Evolutionary conservation across 2,797 vertebrate species (phyloP).

Genomic region (Nannoperca obscura): DNA sequence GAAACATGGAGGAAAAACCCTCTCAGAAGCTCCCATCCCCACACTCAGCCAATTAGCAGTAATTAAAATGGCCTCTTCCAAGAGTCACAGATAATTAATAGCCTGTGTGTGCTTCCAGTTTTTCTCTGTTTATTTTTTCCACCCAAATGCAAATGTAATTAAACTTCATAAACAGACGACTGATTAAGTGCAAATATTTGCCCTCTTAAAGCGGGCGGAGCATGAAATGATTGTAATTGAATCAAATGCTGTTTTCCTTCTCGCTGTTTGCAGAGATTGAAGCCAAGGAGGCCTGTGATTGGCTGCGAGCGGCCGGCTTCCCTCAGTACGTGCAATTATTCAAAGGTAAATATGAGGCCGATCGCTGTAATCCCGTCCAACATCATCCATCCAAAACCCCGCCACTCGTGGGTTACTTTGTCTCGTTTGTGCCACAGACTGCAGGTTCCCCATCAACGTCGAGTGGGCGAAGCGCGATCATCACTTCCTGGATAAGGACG

Average conservation of each 20-base stretch:
- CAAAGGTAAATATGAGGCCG: constrained; percentile 83
- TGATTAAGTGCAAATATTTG: constrained; percentile 77
- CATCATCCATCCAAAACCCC: no score
- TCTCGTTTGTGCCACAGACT: constrained; percentile 79
- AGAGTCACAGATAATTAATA: constrained; percentile 60
- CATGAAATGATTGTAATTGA: constrained; percentile 63
- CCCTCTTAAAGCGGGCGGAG: constrained; percentile 54
- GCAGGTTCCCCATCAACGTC: constrained; percentile 88
- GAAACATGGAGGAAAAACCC: constrained; percentile 15
- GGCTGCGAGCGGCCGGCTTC: constrained; percentile 91
- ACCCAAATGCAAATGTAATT: constrained; percentile 67
- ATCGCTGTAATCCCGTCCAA: no score
- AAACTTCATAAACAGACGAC: constrained; percentile 71
- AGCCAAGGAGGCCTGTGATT: constrained; percentile 91
- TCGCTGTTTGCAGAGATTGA: constrained; percentile 88
- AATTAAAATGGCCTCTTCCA: constrained; percentile 64
- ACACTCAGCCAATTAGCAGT: constrained; percentile 66
- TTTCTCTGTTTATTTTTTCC: constrained; percentile 38
- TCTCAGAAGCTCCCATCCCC: constrained; percentile 31
- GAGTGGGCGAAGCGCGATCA: constrained; percentile 89
- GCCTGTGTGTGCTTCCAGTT: constrained; percentile 40
- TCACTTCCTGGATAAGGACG: constrained; percentile 90
- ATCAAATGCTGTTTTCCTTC: constrained; percentile 57
- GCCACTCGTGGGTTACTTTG: no score
- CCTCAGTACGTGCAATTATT: constrained; percentile 92